Evolutionary conservation across 2,888 invertebrate genomes (phyloP).

Genomic region (Abrostola tripartita): DNA sequence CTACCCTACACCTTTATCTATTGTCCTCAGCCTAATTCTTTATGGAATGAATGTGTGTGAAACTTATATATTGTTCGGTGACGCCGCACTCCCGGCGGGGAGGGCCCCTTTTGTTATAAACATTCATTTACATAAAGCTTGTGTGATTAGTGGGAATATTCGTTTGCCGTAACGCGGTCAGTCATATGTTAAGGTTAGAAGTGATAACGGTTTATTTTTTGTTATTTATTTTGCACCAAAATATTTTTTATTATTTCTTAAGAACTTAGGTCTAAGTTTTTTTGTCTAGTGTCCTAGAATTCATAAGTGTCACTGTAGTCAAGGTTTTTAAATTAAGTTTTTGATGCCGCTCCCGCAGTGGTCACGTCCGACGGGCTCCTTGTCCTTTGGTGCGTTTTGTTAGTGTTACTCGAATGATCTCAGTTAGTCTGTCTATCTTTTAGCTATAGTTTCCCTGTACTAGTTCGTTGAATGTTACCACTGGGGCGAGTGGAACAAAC

Average conservation of each 20-base stretch:
- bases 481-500: slow-evolving; percentile 80
- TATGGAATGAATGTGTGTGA: slow-evolving; percentile 86
- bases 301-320: slow-evolving; percentile 87
- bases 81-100: slow-evolving; percentile 64
- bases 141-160: slow-evolving; percentile 84
- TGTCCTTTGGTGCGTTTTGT: slow-evolving; percentile 54
- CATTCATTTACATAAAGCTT: slow-evolving; percentile 77
- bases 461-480: slow-evolving; percentile 66
- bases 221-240: slow-evolving; percentile 81
- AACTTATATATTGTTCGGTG: slow-evolving; percentile 58
- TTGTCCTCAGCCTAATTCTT: slow-evolving; percentile 80
- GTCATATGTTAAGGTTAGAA: slow-evolving; percentile 75
- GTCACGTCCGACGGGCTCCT: slow-evolving; percentile 64
- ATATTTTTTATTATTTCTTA: slow-evolving; percentile 82
- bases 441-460: slow-evolving; percentile 61
- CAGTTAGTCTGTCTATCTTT: slow-evolving; percentile 68
- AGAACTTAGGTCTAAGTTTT: slow-evolving; percentile 83
- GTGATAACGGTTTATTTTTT: slow-evolving; percentile 74
- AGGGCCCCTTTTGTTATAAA: slow-evolving; percentile 58
- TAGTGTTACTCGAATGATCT: slow-evolving; percentile 71
- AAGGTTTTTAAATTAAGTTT: slow-evolving; percentile 83
- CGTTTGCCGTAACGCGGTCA: slow-evolving; percentile 80
- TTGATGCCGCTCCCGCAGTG: slow-evolving; percentile 77
- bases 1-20: slow-evolving; percentile 74
- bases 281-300: slow-evolving; percentile 84